A percentile compares a stretch with the other conserved stretches of the same genome.
Conservation (phyloP, 2,888 invertebrate species). For the Leucania comma region DNA sequence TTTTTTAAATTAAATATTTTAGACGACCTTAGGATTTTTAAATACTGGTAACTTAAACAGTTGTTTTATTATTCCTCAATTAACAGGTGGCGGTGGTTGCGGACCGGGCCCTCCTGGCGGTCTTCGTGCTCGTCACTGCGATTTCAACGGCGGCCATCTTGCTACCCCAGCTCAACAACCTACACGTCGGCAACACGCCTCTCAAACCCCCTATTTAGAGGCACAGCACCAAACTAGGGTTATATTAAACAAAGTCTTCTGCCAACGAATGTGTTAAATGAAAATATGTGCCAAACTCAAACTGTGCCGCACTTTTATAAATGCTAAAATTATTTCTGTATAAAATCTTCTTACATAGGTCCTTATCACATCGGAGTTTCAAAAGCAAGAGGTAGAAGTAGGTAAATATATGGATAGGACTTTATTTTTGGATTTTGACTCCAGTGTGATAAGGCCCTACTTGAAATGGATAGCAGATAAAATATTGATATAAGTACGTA, state of each 20-base stretch:
- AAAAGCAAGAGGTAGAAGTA: slow-evolving; percentile 15
- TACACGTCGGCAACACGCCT: slow-evolving; percentile 87
- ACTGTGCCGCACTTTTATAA: slow-evolving; percentile 35
- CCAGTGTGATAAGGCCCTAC: slow-evolving; percentile 19
- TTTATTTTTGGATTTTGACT: slow-evolving; percentile 28
- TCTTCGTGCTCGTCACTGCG: slow-evolving; percentile 94
- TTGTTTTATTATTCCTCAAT: slow-evolving; percentile 16
- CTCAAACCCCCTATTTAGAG: slow-evolving; percentile 85
- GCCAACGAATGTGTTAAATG: slow-evolving; percentile 71
- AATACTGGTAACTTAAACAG: background rate
- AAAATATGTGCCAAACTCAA: slow-evolving; percentile 61
- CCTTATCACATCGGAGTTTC: slow-evolving; percentile 5
- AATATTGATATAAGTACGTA: slow-evolving; percentile 20
- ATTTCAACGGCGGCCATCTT: slow-evolving; percentile 95
- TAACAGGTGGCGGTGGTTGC: slow-evolving; percentile 94
- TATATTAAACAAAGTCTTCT: slow-evolving; percentile 58
- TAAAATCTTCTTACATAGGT: background rate
- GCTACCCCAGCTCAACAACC: slow-evolving; percentile 91
- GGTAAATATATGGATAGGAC: slow-evolving; percentile 23
- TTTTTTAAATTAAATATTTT: no score
- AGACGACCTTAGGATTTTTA: background rate
- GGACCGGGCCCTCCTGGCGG: slow-evolving; percentile 94
- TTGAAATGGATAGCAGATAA: slow-evolving; percentile 17
- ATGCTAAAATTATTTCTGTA: slow-evolving; percentile 22
- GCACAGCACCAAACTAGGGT: slow-evolving; percentile 29